Percentiles rank a stretch among this genome's conserved stretches.
Conservation (phyloP, 2,113 vertebrate species). For the Xiphophorus couchianus region DNA sequence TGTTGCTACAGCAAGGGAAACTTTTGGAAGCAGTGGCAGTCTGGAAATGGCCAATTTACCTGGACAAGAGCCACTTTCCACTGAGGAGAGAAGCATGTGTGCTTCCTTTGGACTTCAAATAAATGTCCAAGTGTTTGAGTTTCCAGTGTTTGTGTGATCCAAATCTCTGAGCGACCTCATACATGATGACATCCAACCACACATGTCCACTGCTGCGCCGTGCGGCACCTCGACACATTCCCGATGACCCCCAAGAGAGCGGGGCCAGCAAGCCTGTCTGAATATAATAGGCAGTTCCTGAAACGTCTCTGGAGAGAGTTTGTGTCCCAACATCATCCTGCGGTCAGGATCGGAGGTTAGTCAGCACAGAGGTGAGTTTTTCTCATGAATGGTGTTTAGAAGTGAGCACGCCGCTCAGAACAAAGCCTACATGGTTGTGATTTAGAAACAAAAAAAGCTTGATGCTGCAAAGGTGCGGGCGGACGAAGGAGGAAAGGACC, state of each 20-base stretch:
- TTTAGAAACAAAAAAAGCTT: conserved; percentile 68
- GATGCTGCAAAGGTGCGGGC: conserved; percentile 63
- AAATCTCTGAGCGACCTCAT: neutral
- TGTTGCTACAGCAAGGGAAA: conserved; percentile 49
- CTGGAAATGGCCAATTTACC: conserved; percentile 61
- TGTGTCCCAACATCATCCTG: conserved; percentile 29
- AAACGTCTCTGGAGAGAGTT: conserved; percentile 33
- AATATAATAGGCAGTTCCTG: conserved; percentile 37
- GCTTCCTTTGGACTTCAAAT: conserved; percentile 34
- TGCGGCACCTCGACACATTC: conserved; percentile 22
- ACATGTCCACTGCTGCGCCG: conserved; percentile 1
- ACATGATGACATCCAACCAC: conserved; percentile 19
- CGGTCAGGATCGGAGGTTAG: conserved; percentile 39
- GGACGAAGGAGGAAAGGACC: conserved; percentile 60
- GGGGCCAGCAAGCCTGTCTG: conserved; percentile 45
- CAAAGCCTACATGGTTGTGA: conserved; percentile 22
- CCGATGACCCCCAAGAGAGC: conserved; percentile 17
- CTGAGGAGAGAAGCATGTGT: conserved; percentile 65
- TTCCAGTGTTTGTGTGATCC: conserved; percentile 12
- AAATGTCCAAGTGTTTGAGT: neutral
- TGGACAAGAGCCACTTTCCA: conserved; percentile 52
- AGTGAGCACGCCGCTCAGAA: conserved; percentile 17
- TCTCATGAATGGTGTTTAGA: conserved; percentile 3
- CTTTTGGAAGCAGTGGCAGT: conserved; percentile 44
- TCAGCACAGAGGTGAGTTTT: conserved; percentile 44